phyloP scores from a whole-genome alignment of 2,888 invertebrate species.

The Portevinia maculata region DNA sequence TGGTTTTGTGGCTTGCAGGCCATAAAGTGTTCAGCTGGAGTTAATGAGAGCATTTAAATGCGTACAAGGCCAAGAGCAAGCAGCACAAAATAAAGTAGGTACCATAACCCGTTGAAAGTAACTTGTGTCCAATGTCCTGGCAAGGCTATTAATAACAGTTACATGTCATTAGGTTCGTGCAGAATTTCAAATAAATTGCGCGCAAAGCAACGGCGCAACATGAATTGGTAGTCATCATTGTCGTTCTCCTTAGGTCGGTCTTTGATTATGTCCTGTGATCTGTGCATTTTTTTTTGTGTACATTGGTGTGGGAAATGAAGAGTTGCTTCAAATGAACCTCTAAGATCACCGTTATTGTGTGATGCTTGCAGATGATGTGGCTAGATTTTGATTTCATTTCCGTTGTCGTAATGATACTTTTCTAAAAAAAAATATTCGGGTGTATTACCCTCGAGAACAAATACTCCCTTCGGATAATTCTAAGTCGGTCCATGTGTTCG shows the following conservation, averaged over 20 bases:
- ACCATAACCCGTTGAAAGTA: constrained; percentile 66
- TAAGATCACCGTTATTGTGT: too few relatives aligned
- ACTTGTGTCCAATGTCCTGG: constrained; percentile 72
- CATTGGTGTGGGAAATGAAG: not conserved
- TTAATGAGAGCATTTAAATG: constrained; percentile 77
- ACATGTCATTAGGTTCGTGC: constrained; percentile 76
- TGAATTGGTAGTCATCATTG: constrained; percentile 20
- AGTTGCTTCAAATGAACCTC: too few relatives aligned
- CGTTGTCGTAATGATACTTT: too few relatives aligned
- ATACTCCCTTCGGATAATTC: too few relatives aligned
- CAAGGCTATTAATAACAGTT: constrained; percentile 76
- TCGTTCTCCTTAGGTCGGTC: constrained; percentile 32
- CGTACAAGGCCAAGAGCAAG: constrained; percentile 70
- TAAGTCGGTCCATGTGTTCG: too few relatives aligned
- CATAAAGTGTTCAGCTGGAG: constrained; percentile 74
- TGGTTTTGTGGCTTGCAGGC: constrained; percentile 54
- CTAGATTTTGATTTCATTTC: too few relatives aligned
- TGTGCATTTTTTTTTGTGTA: not conserved
- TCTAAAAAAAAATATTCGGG: too few relatives aligned
- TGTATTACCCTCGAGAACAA: too few relatives aligned
- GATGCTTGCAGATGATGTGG: too few relatives aligned
- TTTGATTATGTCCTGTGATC: constrained; percentile 42
- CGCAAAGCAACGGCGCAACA: constrained; percentile 23
- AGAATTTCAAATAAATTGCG: constrained; percentile 72
- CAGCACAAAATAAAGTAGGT: constrained; percentile 75